phyloP scores from a whole-genome alignment of 2,888 invertebrate species.

The Macaria notata region DNA sequence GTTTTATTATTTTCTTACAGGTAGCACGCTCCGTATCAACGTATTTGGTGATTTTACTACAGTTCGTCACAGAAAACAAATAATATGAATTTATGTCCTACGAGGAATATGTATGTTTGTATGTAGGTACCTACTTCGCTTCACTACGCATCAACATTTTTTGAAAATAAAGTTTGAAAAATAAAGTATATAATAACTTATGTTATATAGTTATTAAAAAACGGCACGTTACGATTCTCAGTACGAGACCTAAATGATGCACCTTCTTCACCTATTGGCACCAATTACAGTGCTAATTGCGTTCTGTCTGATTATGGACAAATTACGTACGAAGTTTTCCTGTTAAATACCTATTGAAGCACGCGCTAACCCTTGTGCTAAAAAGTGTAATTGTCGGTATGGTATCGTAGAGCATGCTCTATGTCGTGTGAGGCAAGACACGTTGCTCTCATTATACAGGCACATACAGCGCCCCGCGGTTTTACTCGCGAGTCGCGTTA shows the following conservation, averaged over 20 bases:
- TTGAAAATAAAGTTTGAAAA: too few relatives aligned
- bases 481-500: too few relatives aligned
- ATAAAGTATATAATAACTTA: too few relatives aligned
- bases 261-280: neutral
- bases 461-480: too few relatives aligned
- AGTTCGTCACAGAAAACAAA: constrained; percentile 44
- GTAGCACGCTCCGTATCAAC: constrained; percentile 51
- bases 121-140: neutral
- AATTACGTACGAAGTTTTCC: neutral
- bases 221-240: too few relatives aligned
- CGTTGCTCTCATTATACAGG: too few relatives aligned
- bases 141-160: too few relatives aligned
- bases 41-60: constrained; percentile 56
- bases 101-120: neutral
- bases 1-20: constrained; percentile 34
- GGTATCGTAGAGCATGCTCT: too few relatives aligned
- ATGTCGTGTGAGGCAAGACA: too few relatives aligned
- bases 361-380: neutral
- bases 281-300: neutral
- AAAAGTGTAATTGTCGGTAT: too few relatives aligned
- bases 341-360: neutral
- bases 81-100: neutral
- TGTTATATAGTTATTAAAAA: too few relatives aligned
- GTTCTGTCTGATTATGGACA: neutral
- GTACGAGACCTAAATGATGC: too few relatives aligned